These are phyloP conservation scores for Neoarius graeffei DNA, from an alignment of 2,113 vertebrate species.

Conservation along the genomic window DNA sequence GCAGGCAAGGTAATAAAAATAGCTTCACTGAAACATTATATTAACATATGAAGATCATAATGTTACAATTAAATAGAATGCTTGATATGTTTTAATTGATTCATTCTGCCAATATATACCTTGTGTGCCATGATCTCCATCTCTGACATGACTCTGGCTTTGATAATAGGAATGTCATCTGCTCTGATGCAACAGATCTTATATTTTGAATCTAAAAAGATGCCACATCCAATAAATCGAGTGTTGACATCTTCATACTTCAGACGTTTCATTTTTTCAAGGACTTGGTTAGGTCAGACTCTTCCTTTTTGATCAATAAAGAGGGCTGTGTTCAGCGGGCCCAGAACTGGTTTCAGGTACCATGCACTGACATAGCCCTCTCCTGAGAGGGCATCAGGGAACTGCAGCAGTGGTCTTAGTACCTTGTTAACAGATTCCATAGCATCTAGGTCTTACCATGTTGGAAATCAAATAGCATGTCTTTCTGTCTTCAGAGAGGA, in stretches of 20 bases:
- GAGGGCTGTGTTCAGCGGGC: background rate
- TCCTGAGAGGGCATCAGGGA: background rate
- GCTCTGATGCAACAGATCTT: background rate
- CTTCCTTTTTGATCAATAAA: background rate
- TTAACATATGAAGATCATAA: background rate
- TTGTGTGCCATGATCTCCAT: background rate
- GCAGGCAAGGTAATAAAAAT: background rate
- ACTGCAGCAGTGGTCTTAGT: background rate
- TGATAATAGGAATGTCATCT: background rate
- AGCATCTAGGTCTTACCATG: background rate
- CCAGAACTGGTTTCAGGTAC: background rate
- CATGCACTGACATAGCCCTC: background rate
- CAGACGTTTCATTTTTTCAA: background rate
- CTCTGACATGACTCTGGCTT: background rate
- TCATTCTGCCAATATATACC: background rate
- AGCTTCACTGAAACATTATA: background rate
- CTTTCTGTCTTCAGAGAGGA: background rate
- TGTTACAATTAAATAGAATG: background rate
- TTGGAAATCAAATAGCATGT: background rate
- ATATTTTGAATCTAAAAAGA: background rate
- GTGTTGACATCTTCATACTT: background rate
- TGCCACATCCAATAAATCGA: background rate
- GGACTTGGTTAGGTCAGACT: background rate
- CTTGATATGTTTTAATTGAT: background rate
- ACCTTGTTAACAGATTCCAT: background rate